Evolutionary conservation across 2,797 vertebrate species (phyloP).

Genomic region (Cyclura pinguis): DNA sequence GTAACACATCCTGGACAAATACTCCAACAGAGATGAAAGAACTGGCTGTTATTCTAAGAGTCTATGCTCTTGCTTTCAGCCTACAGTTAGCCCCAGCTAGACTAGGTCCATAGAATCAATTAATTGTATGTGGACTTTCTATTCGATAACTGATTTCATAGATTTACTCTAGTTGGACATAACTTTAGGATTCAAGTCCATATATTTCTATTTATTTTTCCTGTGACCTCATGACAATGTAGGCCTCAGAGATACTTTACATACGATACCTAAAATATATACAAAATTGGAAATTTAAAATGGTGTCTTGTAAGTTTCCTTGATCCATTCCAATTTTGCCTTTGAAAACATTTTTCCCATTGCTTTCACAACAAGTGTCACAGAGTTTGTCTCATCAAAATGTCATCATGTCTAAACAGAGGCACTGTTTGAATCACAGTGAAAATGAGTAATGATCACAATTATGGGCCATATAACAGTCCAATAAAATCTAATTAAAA

Average conservation of each 20-base stretch:
- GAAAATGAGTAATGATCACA: slow-evolving; percentile 85
- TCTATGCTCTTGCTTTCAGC: slow-evolving; percentile 17
- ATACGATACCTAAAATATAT: slow-evolving; percentile 44
- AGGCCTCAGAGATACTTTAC: slow-evolving; percentile 31
- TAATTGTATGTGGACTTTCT: too few species aligned
- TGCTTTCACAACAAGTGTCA: slow-evolving; percentile 66
- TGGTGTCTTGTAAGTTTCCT: slow-evolving; percentile 43
- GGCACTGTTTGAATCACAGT: slow-evolving; percentile 80
- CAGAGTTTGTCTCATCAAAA: slow-evolving; percentile 80
- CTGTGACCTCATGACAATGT: slow-evolving; percentile 18
- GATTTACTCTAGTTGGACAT: too few species aligned
- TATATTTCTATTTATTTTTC: slow-evolving; percentile 5
- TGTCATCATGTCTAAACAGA: slow-evolving; percentile 80
- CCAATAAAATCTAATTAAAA: slow-evolving; percentile 88
- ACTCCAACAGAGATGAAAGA: not conserved
- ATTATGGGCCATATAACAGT: slow-evolving; percentile 84
- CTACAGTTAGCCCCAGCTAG: not conserved
- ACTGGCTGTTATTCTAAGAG: not conserved
- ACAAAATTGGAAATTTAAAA: slow-evolving; percentile 41
- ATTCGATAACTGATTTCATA: too few species aligned
- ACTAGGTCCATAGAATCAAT: too few species aligned
- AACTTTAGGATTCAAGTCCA: not conserved
- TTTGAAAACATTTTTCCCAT: slow-evolving; percentile 54
- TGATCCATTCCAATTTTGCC: slow-evolving; percentile 41
- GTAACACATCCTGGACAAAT: not conserved